Evolutionary conservation across 2,113 vertebrate genomes (phyloP), one percentile per base, ranked within the genome.

Genomic region (Scophthalmus maximus): DNA sequence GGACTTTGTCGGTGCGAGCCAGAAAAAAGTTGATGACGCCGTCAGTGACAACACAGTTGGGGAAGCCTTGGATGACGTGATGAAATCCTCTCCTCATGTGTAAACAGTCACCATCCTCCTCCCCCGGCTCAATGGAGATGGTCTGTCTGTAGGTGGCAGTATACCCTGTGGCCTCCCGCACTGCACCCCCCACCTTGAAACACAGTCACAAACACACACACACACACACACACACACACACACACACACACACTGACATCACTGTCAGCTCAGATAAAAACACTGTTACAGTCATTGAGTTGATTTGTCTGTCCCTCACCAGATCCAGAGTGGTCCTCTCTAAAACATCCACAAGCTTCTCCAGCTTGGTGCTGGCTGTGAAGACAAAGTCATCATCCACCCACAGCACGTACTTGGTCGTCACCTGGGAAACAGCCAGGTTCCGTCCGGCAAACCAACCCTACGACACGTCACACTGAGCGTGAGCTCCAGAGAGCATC

Each of bases 1-100:
- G 94, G 59, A 97, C 91, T 84, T 96, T 96, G 46, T 96, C 95
- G 0, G 96, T 97, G 27, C 94, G 94, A 25, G 95, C 96, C 71
- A 98, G 86, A 81, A 98, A 98, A 90, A 98, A 98, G 89, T 98
- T 98, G 18, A 97, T 93, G n/a, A 97, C 95, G 0, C 95, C 96
- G 0, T 98, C 96, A 0, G 95, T 94, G 68, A 98, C 92, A 14
- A 97, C 95, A 3, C 96, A 97, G 89, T 91, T 93, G 0, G 96
- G 96, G 79, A 97, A 97, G 2, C 96, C 96, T 2, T 92, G 78
- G 8, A 98, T 94, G 79, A 86, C 8, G 32, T 97, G 95, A 79
- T 98, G 94, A 84, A 94, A 97, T 7, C 96, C 96, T 12, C 91
- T 92, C 40, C 84, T 92, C 47, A 93, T 92, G 69, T 91, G 94